Evolutionary conservation across 2,888 invertebrate species (phyloP).

Genomic region (Cordilura impudica): DNA sequence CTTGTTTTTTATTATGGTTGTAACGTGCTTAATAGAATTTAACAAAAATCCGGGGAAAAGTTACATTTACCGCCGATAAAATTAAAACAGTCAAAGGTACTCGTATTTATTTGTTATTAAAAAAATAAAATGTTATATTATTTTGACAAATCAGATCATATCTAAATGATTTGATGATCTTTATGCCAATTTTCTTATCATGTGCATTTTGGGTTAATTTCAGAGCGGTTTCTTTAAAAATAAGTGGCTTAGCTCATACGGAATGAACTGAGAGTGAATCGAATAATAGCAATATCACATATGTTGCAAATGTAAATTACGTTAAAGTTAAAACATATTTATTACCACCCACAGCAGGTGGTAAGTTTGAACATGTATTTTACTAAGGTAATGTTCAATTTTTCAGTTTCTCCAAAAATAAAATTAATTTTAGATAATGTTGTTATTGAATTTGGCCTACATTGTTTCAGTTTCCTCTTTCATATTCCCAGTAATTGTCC

Average conservation of each 20-base stretch:
- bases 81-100: conserved; percentile 43
- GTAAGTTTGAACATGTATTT: no score
- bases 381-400: no score
- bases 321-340: conserved; percentile 68
- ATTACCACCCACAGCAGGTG: background rate
- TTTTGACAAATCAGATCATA: no score
- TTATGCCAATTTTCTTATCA: background rate
- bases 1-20: no score
- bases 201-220: no score
- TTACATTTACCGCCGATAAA: conserved; percentile 39
- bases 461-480: conserved; percentile 78
- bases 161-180: background rate
- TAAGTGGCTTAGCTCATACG: conserved; percentile 50
- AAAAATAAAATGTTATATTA: no score
- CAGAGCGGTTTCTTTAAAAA: conserved; percentile 46
- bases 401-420: background rate
- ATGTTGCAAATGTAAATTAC: conserved; percentile 74
- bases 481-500: conserved; percentile 79
- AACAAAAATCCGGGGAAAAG: conserved; percentile 42
- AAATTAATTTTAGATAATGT: conserved; percentile 60
- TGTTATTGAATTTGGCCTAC: conserved; percentile 75
- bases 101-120: conserved; percentile 63
- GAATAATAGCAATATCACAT: conserved; percentile 22
- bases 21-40: conserved; percentile 51
- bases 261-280: conserved; percentile 22